Base-by-base conservation (phyloP, 2,888 invertebrate genomes). In the Mycalesis mineus region DNA sequence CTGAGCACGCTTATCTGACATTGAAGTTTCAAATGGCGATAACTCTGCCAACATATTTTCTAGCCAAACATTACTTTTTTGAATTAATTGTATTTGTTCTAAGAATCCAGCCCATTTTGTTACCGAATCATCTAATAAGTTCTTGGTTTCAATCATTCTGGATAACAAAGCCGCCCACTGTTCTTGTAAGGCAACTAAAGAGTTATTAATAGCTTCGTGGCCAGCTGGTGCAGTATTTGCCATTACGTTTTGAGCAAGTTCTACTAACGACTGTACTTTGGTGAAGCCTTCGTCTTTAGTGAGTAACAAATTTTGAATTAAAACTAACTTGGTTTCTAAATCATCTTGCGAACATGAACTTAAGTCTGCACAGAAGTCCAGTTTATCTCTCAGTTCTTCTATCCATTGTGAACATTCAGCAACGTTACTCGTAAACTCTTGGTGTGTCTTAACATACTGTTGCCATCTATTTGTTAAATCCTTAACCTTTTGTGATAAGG, bases 251-350 rank as follows among this genome's bases (percentile, higher is more conserved):
- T 98, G 98, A 0, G 97, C 97, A 66, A 96, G 83, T 72, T 98
- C 98, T n/a, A 97, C 95, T 41, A 96, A 92, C 50, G 93, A 92
- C 74, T 98, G 97, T 31, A 97, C 95, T 80, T 95, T 95, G 0
- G 94, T 92, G 69, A 96, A 97, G 3, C 98, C 98, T 86, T 97
- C 97, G 69, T 98, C 98, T 82, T 98, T 98, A 61, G 95, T 93
- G n/a, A 97, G 84, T 47, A 97, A 88, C 47, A 98, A 88, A 76
- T 97, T 97, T 90, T 98, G 95, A 65, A 95, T 95, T 11, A 93
- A 93, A 58, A 95, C 94, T 70, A 97, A 87, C 82, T 97, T 97
- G 22, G 92, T 93, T 80, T 97, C 96, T 31, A 97, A 82, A 72
- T 97, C 97, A 74, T 95, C 94, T 74, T 96, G 95, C 36, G 95